Conservation (phyloP, 2,888 invertebrate genomes). For the Tipula vernalis region DNA sequence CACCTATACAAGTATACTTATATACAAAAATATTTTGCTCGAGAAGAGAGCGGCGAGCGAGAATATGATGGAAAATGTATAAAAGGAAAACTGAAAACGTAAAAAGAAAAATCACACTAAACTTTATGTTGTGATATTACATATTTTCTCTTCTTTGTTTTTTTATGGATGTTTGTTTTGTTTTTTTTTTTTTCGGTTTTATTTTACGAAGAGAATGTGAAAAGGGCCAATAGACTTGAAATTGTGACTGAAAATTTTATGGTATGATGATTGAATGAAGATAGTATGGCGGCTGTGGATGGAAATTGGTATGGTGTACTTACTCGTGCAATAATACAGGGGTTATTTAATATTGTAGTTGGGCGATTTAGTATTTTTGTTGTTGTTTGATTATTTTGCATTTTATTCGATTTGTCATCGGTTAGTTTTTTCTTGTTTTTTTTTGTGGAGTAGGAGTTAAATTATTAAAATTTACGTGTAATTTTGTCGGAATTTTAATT, state of each 20-base stretch:
- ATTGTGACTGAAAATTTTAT: constrained; percentile 6
- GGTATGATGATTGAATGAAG: neutral
- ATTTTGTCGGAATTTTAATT: neutral
- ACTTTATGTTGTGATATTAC: constrained; percentile 8
- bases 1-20: neutral
- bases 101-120: neutral
- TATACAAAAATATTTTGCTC: neutral
- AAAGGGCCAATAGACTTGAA: constrained; percentile 7
- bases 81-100: neutral
- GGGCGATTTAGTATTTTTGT: neutral
- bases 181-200: neutral
- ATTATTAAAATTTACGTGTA: neutral
- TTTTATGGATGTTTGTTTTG: neutral
- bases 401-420: neutral
- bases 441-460: neutral
- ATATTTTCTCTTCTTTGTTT: neutral
- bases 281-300: neutral
- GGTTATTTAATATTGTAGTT: neutral
- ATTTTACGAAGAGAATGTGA: neutral
- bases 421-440: neutral
- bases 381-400: neutral
- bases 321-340: neutral
- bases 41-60: neutral
- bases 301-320: neutral
- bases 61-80: neutral